Percentiles rank a stretch among this genome's conserved stretches.
phyloP scores from a whole-genome alignment of 2,888 invertebrate species.

The Cacoxenus indagator region DNA sequence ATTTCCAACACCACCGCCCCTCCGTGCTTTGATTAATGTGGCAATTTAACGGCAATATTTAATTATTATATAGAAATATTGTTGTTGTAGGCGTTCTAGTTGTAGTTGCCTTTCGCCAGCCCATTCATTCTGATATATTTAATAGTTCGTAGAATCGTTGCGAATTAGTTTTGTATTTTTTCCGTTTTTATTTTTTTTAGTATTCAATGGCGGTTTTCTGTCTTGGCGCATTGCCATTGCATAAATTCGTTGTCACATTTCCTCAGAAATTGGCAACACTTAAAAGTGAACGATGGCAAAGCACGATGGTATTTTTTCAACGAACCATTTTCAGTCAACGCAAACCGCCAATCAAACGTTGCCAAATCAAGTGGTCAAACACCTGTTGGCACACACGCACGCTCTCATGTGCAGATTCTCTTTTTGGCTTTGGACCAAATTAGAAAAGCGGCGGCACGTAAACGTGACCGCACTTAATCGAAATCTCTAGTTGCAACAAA shows the following conservation, averaged over 20 bases:
- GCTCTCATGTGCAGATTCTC: not conserved
- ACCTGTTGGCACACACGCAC: not conserved
- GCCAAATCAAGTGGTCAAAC: not conserved
- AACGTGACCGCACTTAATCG: not conserved
- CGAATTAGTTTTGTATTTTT: not conserved
- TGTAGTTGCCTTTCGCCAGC: no score
- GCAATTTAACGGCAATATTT: not conserved
- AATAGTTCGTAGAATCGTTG: not conserved
- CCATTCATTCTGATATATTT: not conserved
- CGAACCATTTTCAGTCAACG: not conserved
- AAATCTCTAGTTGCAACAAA: not conserved
- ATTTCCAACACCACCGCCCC: not conserved
- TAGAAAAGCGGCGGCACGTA: not conserved
- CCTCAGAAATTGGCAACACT: not conserved
- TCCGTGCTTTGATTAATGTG: not conserved
- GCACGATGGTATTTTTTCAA: no score
- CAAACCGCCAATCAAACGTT: not conserved
- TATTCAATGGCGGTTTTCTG: not conserved
- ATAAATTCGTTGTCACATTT: not conserved
- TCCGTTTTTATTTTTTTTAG: not conserved
- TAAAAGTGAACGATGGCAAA: not conserved
- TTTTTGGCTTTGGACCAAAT: not conserved
- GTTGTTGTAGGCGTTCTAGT: not conserved
- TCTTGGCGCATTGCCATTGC: not conserved
- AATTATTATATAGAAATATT: not conserved